Evolutionary conservation across 2,888 invertebrate species (phyloP), one percentile per base, ranked within the genome.

Genomic region (Pristionchus mayeri): DNA sequence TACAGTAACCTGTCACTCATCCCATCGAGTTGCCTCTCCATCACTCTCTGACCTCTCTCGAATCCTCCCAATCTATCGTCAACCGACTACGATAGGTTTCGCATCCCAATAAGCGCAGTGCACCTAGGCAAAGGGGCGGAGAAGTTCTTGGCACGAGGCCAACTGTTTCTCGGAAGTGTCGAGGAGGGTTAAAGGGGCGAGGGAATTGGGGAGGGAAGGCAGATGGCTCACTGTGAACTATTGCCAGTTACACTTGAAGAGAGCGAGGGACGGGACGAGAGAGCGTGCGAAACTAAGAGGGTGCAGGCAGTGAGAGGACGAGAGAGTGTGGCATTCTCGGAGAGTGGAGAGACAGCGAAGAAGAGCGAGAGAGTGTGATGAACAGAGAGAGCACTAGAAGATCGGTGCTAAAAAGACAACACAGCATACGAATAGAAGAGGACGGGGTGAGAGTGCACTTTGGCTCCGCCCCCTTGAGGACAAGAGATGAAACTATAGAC

Each of bases 141-240:
- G 54, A 6, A 60, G 60, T 24, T 60, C 21, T 37, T 67, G 67
- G 40, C 67, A 37, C 16, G 18, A 27, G 34, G 67, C 67, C 67
- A 67, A 67, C 21, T 40, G n/a, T n/a, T n/a, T n/a, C 37, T 67
- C 37, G 40, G 67, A 67, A 40, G 67, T 34, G 40, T n/a, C n/a
- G 67, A 11, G 37, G 18, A 37, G 67, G 67, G 67, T 67, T 67
- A 67, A 67, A 67, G 67, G 18, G 67, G 37, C n/a, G n/a, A n/a
- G n/a, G 44, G 44, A 13, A 13, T 44, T 44, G 44, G 60, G 30
- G 30, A 30, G 57, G 24, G 60, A 30, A 60, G 67, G 67, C 67
- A 67, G 67, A 67, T 67, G 67, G 67, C 67, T 67, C 63, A 63
- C 67, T 67, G 67, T 67, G 67, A 67, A 67, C 67, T 67, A 67